A percentile compares a stretch with the other conserved stretches of the same genome.
phyloP scores from a whole-genome alignment of 2,113 vertebrate genomes.

The Steatornis caripensis region DNA sequence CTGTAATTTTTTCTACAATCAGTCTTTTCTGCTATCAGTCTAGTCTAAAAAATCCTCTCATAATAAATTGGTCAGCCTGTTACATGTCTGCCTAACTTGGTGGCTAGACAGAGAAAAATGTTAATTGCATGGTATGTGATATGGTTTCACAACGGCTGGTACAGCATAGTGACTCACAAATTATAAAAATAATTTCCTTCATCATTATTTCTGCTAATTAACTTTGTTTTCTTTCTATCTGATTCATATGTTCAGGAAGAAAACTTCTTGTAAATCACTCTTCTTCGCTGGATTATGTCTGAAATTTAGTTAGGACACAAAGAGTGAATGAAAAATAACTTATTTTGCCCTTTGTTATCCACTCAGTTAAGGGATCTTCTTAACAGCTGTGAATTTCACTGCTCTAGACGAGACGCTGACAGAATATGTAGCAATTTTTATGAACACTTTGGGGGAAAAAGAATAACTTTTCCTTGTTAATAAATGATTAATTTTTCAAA shows the following conservation, averaged over 20 bases:
- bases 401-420: neutral
- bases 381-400: slow-evolving; percentile 23
- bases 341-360: slow-evolving; percentile 5
- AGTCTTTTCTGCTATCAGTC: slow-evolving; percentile 61
- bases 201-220: slow-evolving; percentile 47
- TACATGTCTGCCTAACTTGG: slow-evolving; percentile 48
- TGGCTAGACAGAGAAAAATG: slow-evolving; percentile 47
- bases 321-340: slow-evolving; percentile 35
- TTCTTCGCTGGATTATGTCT: neutral
- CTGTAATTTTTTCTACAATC: slow-evolving; percentile 43
- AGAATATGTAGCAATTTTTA: neutral
- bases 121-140: slow-evolving; percentile 31
- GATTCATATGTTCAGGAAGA: neutral
- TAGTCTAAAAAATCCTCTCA: slow-evolving; percentile 64
- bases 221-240: slow-evolving; percentile 56
- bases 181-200: slow-evolving; percentile 53
- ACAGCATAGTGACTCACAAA: neutral
- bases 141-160: slow-evolving; percentile 12
- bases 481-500: slow-evolving; percentile 35
- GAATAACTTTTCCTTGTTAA: slow-evolving; percentile 24
- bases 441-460: slow-evolving; percentile 29
- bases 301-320: slow-evolving; percentile 25
- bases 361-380: slow-evolving; percentile 10
- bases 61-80: slow-evolving; percentile 68
- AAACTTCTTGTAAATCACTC: neutral